Conservation (phyloP, 2,113 vertebrate species). For the Eonycteris spelaea region DNA sequence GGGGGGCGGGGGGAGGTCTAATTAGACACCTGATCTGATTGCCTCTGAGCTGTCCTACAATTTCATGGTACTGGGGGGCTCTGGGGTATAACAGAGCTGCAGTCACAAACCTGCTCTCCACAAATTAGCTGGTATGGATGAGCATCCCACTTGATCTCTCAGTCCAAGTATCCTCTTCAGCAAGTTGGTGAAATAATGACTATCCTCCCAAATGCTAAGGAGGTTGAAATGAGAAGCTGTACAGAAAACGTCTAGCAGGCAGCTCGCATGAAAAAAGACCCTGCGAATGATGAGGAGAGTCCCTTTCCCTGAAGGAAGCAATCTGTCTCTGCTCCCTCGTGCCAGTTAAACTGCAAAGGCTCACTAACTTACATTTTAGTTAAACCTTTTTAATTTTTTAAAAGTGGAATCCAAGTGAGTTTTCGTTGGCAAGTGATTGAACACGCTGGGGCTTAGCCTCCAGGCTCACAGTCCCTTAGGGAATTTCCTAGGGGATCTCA, state of each 20-base stretch:
- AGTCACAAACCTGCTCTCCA: neutral
- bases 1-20: neutral
- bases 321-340: neutral
- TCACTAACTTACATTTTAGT: conserved; percentile 31
- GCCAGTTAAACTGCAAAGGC: neutral
- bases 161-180: neutral
- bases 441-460: neutral
- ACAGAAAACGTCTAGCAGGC: neutral
- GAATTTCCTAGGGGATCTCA: conserved; percentile 55
- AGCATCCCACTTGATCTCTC: neutral
- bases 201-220: neutral
- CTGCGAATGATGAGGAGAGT: neutral
- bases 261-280: neutral
- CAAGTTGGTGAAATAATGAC: neutral
- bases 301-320: conserved; percentile 2
- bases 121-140: neutral
- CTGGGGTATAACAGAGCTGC: neutral
- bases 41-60: neutral
- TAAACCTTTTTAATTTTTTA: conserved; percentile 35
- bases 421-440: conserved; percentile 67
- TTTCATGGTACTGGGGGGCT: neutral
- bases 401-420: conserved; percentile 43
- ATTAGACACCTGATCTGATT: neutral
- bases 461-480: conserved; percentile 59
- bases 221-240: neutral